Base-by-base conservation (phyloP, 2,797 vertebrate species). In the Tamandua tetradactyla region DNA sequence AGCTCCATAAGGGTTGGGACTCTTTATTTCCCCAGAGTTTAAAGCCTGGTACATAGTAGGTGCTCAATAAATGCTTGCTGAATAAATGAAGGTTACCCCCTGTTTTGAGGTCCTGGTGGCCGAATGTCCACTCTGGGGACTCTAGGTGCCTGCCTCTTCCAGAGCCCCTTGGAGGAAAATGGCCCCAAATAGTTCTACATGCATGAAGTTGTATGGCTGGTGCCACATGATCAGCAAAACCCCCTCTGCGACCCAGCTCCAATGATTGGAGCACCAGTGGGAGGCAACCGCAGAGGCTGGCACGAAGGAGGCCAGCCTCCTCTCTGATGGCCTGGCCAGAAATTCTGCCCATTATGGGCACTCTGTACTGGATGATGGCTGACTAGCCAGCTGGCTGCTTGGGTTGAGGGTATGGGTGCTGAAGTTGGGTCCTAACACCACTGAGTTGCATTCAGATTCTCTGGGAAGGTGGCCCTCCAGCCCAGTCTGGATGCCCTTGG, bases 291-390 rank as follows among this genome's bases (percentile, higher is more conserved):
- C 23, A 12, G 42, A 64, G 37, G 49, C 17, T 18, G 47, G 5
- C 6, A 2, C 37, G 30, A 57, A 17, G 30, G 59, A 55, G 42
- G n/a, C 12, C 0, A 3, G 12, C 30, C 22, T 72, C 22, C 3
- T 2, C 5, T n/a, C 62, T 23, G 22, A 30, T 1, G 17, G 62
- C 35, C 55, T 59, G 5, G 44, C 62, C 55, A 44, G 91, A 92
- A 62, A 37, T 17, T 69, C n/a, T 23, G 44, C 27, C 20, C 14
- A 20, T 1, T 8, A 12, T 0, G 0, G 40, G 69, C 6, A 40
- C 37, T 30, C 23, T n/a, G 0, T 25, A 23, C 2, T 18, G 47
- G 74, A n/a, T 6, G 42, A 79, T 22, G 44, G n/a, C 35, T 74
- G 25, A 32, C 57, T 37, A 49, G 40, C 40, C 62, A 7, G 20